Evolutionary conservation across 2,888 invertebrate species (phyloP).

Genomic region (Carcina quercana): DNA sequence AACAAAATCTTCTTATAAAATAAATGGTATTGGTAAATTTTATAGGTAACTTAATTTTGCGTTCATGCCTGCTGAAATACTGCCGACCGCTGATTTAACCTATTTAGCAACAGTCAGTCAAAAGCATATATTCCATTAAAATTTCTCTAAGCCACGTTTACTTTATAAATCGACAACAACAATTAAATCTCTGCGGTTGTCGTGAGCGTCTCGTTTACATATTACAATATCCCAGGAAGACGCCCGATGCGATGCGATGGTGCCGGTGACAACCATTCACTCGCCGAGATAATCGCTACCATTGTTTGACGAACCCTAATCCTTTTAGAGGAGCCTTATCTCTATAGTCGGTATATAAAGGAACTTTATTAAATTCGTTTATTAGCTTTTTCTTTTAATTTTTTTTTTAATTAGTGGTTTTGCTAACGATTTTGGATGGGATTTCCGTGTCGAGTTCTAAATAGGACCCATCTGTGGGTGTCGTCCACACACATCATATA

Average conservation of each 20-base stretch:
- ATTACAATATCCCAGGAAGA: slow-evolving; percentile 44
- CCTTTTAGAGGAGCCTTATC: slow-evolving; percentile 55
- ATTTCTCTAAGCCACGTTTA: no score
- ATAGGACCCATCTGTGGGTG: no score
- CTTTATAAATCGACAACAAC: slow-evolving; percentile 38
- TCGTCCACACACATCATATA: no score
- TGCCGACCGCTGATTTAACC: no score
- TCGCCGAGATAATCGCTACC: slow-evolving; percentile 54
- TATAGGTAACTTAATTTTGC: no score
- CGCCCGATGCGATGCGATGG: slow-evolving; percentile 32
- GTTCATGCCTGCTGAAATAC: no score
- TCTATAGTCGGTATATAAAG: slow-evolving; percentile 42
- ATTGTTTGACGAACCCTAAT: slow-evolving; percentile 56
- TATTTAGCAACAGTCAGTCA: no score
- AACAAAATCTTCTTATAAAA: no score
- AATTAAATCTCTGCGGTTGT: slow-evolving; percentile 34
- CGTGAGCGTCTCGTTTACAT: slow-evolving; percentile 50
- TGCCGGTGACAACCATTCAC: slow-evolving; percentile 52
- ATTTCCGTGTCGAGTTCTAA: no score
- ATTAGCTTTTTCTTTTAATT: slow-evolving; percentile 21
- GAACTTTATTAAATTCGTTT: slow-evolving; percentile 51
- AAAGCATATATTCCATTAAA: no score
- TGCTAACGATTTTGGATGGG: no score
- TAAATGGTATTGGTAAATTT: no score
- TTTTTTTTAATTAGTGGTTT: not conserved